Conservation (phyloP, 2,113 vertebrate genomes). For the Mormyrus iriodes region DNA sequence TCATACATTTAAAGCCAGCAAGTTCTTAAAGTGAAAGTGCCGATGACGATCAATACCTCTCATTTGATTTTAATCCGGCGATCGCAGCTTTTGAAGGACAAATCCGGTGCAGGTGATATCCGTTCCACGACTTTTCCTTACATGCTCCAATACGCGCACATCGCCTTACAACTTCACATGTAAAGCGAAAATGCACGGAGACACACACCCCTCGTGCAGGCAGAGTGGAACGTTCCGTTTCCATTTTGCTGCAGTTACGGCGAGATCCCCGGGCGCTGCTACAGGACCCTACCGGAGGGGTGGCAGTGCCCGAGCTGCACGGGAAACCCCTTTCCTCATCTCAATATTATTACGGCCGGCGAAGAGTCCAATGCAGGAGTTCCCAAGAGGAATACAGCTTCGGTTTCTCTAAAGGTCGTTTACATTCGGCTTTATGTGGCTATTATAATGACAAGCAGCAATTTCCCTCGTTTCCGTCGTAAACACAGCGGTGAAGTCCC, state of each 20-base stretch:
- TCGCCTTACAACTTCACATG: conserved; percentile 28
- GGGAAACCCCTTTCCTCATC: not conserved
- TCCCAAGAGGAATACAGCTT: not conserved
- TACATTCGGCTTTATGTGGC: not conserved
- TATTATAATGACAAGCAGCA: not conserved
- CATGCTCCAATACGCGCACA: not conserved
- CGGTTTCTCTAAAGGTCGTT: not conserved
- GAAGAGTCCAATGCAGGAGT: not conserved
- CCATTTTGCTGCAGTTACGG: conserved; percentile 54
- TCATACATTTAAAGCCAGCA: conserved; percentile 1
- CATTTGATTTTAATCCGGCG: not conserved
- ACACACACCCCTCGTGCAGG: conserved; percentile 34
- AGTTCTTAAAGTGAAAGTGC: not conserved
- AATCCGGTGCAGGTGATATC: not conserved
- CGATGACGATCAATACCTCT: not conserved
- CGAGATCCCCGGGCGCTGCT: not conserved
- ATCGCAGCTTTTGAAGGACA: not conserved
- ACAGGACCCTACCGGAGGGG: not conserved
- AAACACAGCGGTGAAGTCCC: not conserved
- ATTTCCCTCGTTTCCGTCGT: not conserved
- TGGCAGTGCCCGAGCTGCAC: not conserved
- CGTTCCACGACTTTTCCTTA: not conserved
- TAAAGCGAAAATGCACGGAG: conserved; percentile 33
- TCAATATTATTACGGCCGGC: not conserved
- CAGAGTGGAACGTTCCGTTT: conserved; percentile 62